Evolutionary conservation across 2,888 invertebrate genomes (phyloP), one percentile per base, ranked within the genome.

Genomic region (Hipparchia semele): DNA sequence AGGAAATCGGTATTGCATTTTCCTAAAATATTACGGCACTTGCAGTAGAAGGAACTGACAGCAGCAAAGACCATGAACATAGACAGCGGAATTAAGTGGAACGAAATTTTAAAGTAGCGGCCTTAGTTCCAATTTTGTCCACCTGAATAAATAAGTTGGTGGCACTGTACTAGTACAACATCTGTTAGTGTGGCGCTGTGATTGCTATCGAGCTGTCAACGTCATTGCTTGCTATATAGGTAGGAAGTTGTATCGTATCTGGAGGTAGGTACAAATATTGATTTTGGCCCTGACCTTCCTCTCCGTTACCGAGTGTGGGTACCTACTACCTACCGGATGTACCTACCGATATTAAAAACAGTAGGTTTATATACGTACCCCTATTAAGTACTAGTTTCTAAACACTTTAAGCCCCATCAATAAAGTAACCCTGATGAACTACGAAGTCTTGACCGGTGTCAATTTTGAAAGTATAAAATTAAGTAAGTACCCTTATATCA

Each of bases 271-370:
- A 39, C 39, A 59, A 65, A 69, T 72, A 74, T 74, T 66, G 66
- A 72, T 72, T 74, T 70, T 54, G 13, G 68, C 58, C 68, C 33
- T 39, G 68, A 72, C 66, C 65, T 71, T 72, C 64, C 59, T 60
- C 23, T 23, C 58, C 45, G 67, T 67, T 58, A 53, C 65, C 8
- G 33, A 53, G 65, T 53, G 33, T 64, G 64, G 1, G 49, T 49
- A 49, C 23, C 23, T 23, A 23, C 23, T 23, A 23, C 23, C 23
- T 23, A 23, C 23, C 23, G 23, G 23, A 1, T 23, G 23, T 58
- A 53, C 53, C 12, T 13, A 56, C 13, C 33, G 51, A 64, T 10
- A 65, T 10, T 12, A 1, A 53, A 64, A 51, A n/a, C 5, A 7
- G 13, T 64, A 12, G 60, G 10, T 8, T 2, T 12, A 6, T 49